Evolutionary conservation across 1,140 invertebrate genomes (phyloP).

Genomic region (Cotesia glomerata): DNA sequence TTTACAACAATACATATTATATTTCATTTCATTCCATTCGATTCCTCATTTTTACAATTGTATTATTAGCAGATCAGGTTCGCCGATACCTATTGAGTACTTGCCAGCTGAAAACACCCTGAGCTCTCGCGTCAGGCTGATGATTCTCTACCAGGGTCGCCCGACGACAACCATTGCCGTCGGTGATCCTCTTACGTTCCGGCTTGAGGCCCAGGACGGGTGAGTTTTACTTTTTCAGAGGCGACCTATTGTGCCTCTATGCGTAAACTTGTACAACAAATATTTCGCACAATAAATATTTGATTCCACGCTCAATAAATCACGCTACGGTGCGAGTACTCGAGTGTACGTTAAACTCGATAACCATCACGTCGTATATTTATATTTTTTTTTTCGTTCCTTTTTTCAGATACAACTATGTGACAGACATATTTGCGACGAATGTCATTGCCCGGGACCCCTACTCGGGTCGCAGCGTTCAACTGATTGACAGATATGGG

Average conservation of each 20-base stretch:
- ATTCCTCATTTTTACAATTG: too few species aligned
- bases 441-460: slow-evolving; percentile 93
- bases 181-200: slow-evolving; percentile 90
- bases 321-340: neutral
- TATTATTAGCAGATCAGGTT: slow-evolving; percentile 73
- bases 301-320: neutral
- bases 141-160: slow-evolving; percentile 86
- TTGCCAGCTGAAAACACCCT: slow-evolving; percentile 88
- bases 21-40: neutral
- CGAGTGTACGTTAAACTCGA: too few species aligned
- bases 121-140: slow-evolving; percentile 83
- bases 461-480: slow-evolving; percentile 87
- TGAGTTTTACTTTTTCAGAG: slow-evolving; percentile 31
- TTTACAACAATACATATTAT: neutral
- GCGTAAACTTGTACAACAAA: neutral
- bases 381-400: neutral
- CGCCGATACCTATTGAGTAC: slow-evolving; percentile 90
- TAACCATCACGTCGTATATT: neutral
- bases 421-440: slow-evolving; percentile 89
- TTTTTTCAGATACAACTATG: slow-evolving; percentile 72
- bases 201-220: slow-evolving; percentile 86
- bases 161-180: slow-evolving; percentile 93
- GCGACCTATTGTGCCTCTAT: neutral
- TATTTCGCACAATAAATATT: neutral
- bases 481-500: slow-evolving; percentile 89